Base-by-base conservation (phyloP, 2,797 vertebrate species). In the Aphelocoma californica region DNA sequence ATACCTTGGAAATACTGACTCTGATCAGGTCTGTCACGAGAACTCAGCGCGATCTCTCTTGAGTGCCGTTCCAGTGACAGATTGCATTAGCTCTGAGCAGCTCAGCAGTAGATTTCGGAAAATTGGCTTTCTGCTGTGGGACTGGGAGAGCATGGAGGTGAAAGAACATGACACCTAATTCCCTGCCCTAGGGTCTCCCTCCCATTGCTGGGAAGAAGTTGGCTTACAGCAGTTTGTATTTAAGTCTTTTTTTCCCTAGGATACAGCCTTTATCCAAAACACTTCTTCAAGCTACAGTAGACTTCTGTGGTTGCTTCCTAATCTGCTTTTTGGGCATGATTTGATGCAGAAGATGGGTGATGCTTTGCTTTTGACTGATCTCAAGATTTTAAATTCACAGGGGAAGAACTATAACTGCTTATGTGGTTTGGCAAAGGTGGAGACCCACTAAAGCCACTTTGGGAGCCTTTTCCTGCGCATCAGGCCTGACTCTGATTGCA, bases 161-260 rank as follows among this genome's bases (percentile, higher is more conserved):
- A 82, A 96, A 66, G 82, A 95, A 47, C 47, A 84, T 80, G 71
- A 88, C 87, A 73, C 45, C 80, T 67, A 75, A 86, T 95, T 93
- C 92, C 62, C 36, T 91, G 73, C 90, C 57, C 51, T 50, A 51
- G 70, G 56, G 47, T 72, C 29, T 91, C 13, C 78, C 10, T 88
- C 44, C 42, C 4, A 4, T 57, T 86, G 82, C 62, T 57, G 62
- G 75, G 82, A 14, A 90, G 51, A 69, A 84, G 81, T 51, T 92
- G 77, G 51, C 73, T 93, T 86, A 18, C 32, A 81, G 54, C 40
- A 60, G 51, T 62, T 77, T n/a, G 40, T 50, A 32, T 81, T 83
- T 81, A 92, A 75, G 81, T 58, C 48, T 81, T 25, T 7, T 82
- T 94, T 94, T 88, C 56, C 18, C 32, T 86, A 60, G 44, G 51